Evolutionary conservation across 1,140 invertebrate genomes (phyloP), one percentile per base, ranked within the genome.

Genomic region (Drosophila athabasca): DNA sequence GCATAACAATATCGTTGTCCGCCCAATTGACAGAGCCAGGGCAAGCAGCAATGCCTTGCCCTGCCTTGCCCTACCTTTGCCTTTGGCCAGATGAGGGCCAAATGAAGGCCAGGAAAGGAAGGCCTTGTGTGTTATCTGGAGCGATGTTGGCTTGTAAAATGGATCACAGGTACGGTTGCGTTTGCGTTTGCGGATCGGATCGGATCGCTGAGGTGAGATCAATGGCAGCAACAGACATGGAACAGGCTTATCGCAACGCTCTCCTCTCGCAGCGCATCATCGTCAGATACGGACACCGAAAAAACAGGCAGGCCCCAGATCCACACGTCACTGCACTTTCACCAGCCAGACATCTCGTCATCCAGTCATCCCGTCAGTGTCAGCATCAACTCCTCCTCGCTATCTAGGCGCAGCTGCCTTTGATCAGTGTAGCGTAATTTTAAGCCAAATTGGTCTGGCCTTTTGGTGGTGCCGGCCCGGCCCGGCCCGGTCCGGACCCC

Each of bases 1-100:
- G 84, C 90, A 90, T 90, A 90, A 90, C 88, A 90, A 90, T 90
- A 85, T 84, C 78, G 83, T 82, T 88, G 83, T 88, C 83, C 84
- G 83, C 83, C 83, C 83, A 88, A 88, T 88, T 88, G 83, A 88
- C 83, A 88, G 17, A 77, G 83, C 51, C 76, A 70, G 60, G 43
- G 58, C 73, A 50, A 19, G 17, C 17, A 55, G 45, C 45, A 45
- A 24, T 52, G 50, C 61, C 31, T 3, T 35, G 31, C 17, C 17
- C 17, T 19, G 17, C 17, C 17, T 1, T 19, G 17, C 17, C 17
- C 17, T 19, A 1, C 26, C 26, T 0, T 26, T 26, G 26, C 26
- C 26, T 26, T 26, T 26, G 26, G 6, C 0, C 26, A 29, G 26
- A 29, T 29, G 26, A 6, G 26, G 26, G 7, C 17, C 17, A 19